A percentile compares a stretch with the other conserved stretches of the same genome.
Evolutionary conservation across 2,113 vertebrate species (phyloP).

Genomic region (Sprattus sprattus): DNA sequence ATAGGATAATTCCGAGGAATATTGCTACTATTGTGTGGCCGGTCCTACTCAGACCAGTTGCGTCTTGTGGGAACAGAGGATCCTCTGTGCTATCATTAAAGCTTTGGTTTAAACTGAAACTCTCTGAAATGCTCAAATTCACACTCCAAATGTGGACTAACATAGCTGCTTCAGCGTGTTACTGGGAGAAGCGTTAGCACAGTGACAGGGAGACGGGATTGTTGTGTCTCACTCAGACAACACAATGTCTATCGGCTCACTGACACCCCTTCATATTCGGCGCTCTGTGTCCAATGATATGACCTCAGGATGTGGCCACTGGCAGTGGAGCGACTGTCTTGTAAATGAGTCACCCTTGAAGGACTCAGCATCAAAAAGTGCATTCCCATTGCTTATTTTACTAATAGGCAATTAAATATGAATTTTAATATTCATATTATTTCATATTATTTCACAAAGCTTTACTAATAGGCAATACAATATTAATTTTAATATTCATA

Average conservation of each 20-base stretch:
- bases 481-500: background rate
- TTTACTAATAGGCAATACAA: background rate
- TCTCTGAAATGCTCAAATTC: slow-evolving; percentile 65
- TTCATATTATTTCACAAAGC: too few species aligned
- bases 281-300: background rate
- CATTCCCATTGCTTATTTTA: background rate
- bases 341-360: background rate
- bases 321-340: background rate
- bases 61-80: slow-evolving; percentile 27
- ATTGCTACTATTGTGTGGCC: slow-evolving; percentile 66
- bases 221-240: background rate
- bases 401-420: background rate
- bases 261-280: slow-evolving; percentile 24
- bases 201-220: background rate
- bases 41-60: slow-evolving; percentile 57
- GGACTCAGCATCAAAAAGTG: background rate
- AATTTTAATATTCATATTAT: too few species aligned
- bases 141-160: slow-evolving; percentile 47
- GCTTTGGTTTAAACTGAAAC: slow-evolving; percentile 42
- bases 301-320: slow-evolving; percentile 3
- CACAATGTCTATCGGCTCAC: background rate
- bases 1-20: slow-evolving; percentile 66
- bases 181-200: slow-evolving; percentile 15
- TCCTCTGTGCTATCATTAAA: slow-evolving; percentile 42
- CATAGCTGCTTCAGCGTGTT: slow-evolving; percentile 49